Conservation (phyloP, 2,113 vertebrate species). For the Penelope pileata region DNA sequence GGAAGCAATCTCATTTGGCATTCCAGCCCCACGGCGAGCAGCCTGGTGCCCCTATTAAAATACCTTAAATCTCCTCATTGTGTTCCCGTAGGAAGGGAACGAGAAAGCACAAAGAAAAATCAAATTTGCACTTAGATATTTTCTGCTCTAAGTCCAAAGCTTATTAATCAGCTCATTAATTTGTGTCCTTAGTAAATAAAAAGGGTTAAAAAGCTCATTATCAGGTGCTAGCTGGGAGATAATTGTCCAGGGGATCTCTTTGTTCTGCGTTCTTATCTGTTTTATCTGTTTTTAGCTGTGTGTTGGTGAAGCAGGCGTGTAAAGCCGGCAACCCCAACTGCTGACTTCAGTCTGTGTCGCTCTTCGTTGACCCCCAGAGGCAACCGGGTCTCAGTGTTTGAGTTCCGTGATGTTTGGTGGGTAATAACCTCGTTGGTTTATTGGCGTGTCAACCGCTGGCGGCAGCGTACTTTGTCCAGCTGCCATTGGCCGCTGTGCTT, state of each 20-base stretch:
- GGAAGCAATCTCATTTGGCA: slow-evolving; percentile 28
- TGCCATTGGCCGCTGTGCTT: background rate
- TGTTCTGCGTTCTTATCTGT: slow-evolving; percentile 43
- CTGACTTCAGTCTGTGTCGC: slow-evolving; percentile 20
- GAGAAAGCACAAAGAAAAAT: background rate
- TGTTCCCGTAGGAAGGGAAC: background rate
- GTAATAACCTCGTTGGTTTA: background rate
- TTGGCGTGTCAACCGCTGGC: background rate
- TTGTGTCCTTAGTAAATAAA: background rate
- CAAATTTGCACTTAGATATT: background rate
- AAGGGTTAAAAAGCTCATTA: background rate
- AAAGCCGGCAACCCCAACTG: slow-evolving; percentile 37
- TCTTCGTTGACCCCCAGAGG: slow-evolving; percentile 40
- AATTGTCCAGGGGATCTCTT: slow-evolving; percentile 53
- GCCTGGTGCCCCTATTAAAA: slow-evolving; percentile 4
- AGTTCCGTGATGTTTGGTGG: background rate
- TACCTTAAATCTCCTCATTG: slow-evolving; percentile 4
- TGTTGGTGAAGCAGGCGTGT: background rate
- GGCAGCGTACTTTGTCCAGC: background rate
- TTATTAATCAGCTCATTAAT: background rate
- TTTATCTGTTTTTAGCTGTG: slow-evolving; percentile 55
- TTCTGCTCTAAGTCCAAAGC: background rate
- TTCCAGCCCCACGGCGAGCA: slow-evolving; percentile 30
- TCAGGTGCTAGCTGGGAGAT: background rate
- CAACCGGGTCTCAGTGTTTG: background rate